Evolutionary conservation across 2,797 vertebrate genomes (phyloP).

Genomic region (Buphagus erythrorhynchus): DNA sequence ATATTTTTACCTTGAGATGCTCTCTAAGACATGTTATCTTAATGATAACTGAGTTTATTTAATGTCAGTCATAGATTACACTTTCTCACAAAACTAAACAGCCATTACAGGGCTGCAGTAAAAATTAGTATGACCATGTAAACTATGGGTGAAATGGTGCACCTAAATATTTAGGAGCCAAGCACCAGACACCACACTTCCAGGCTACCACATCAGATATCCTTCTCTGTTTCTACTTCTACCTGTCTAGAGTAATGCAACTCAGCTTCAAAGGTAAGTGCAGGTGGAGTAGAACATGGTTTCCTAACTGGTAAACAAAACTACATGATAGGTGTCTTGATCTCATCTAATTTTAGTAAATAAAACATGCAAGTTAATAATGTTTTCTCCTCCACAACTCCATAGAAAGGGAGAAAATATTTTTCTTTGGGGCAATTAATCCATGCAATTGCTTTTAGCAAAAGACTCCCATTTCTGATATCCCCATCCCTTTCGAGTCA

Average conservation of each 20-base stretch:
- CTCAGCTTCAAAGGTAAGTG: not conserved
- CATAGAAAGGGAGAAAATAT: not conserved
- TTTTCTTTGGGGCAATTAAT: not conserved
- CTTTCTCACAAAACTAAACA: not conserved
- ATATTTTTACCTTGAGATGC: not conserved
- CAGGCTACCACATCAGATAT: constrained; percentile 6
- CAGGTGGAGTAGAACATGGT: not conserved
- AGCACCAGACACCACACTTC: not conserved
- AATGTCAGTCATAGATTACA: not conserved
- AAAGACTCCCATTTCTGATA: not conserved
- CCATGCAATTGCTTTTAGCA: not conserved
- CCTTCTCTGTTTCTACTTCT: not conserved
- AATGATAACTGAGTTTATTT: not conserved
- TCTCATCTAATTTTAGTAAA: not conserved
- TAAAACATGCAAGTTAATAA: not conserved
- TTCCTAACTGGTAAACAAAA: not conserved
- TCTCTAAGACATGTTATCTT: not conserved
- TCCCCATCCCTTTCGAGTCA: not conserved
- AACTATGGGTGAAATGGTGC: not conserved
- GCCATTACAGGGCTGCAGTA: not conserved
- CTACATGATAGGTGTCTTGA: not conserved
- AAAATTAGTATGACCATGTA: not conserved
- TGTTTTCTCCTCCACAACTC: not conserved
- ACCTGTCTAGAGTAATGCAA: not conserved
- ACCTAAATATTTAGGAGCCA: not conserved